Evolutionary conservation across 2,888 invertebrate genomes (phyloP), one percentile per base, ranked within the genome.

Genomic region (Rhogogaster chlorosoma): DNA sequence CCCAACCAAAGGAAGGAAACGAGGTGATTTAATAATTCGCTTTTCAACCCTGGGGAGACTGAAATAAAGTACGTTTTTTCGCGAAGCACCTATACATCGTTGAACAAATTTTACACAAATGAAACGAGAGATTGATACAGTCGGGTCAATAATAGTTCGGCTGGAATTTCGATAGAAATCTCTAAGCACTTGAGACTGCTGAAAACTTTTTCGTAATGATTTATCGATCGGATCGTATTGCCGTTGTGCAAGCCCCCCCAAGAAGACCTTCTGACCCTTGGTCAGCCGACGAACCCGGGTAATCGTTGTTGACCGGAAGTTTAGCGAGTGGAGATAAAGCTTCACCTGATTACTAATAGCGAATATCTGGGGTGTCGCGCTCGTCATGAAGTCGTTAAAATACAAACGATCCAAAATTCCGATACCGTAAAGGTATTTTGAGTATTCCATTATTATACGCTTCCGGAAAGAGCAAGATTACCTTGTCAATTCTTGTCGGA

Each of bases 291-390:
- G 26, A 22, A 61, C 61, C 22, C 38, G 49, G 57, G 36, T 61
- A 80, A 80, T 61, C 61, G 61, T 38, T 61, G 26, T 61, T 36
- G 53, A 53, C 49, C 77, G 77, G 77, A 77, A 77, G 53, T 77
- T 77, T 18, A 18, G 32, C 29, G 15, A 29, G 45, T 38, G 3
- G 7, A 77, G 53, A 53, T 77, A 29, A 18, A 53, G 77, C 49
- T 29, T 32, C n/a, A 5, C 53, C 53, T 77, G 45, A 49, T 77
- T 36, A 26, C 42, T 45, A 45, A 53, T 32, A 26, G 26, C 29
- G 26, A 53, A 77, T 53, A 26, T 49, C 53, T 26, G 32, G 26
- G 26, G 0, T 12, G 26, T 53, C 53, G 6, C n/a, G 49, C 18
- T 18, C 49, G 49, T 49, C 45, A 45, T 12, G 15, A 45, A 12